These are phyloP conservation scores for Montipora capricornis DNA, from an alignment of 64 coral and sea anemone species.

Conservation along the genomic window DNA sequence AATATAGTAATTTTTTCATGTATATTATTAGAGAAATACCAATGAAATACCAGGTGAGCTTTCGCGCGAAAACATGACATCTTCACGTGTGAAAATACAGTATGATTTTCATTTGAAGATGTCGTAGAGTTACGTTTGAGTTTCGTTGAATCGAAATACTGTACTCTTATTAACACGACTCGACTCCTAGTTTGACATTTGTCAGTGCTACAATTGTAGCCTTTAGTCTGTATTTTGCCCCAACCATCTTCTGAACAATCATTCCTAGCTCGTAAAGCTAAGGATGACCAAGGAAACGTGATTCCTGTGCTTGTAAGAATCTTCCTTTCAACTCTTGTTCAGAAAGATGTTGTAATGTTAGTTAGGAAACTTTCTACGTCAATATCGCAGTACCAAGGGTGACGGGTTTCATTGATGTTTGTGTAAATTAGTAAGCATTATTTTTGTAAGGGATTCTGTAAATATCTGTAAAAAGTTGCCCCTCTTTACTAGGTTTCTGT, in stretches of 20 bases:
- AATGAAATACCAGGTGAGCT: too few species aligned
- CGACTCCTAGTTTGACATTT: too few species aligned
- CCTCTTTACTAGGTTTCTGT: not conserved
- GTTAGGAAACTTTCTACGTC: not conserved
- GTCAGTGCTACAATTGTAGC: too few species aligned
- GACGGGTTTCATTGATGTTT: not conserved
- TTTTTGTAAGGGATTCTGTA: constrained; percentile 54
- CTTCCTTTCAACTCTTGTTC: not conserved
- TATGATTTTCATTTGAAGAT: too few species aligned
- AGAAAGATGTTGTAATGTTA: not conserved
- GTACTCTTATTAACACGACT: too few species aligned
- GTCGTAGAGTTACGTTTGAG: too few species aligned
- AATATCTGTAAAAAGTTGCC: constrained; percentile 23
- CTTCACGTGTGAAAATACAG: too few species aligned
- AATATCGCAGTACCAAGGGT: not conserved
- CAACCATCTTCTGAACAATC: not conserved
- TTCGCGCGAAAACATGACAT: too few species aligned
- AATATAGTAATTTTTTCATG: too few species aligned
- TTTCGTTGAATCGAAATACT: too few species aligned
- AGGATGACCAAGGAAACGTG: not conserved
- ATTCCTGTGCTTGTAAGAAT: not conserved
- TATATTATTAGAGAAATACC: too few species aligned
- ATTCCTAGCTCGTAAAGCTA: not conserved
- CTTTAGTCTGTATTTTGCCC: not conserved
- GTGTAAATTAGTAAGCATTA: constrained; percentile 38